These are phyloP conservation scores for Labeo calbasu DNA, from an alignment of 2,797 vertebrate genomes.

Conservation along the genomic window DNA sequence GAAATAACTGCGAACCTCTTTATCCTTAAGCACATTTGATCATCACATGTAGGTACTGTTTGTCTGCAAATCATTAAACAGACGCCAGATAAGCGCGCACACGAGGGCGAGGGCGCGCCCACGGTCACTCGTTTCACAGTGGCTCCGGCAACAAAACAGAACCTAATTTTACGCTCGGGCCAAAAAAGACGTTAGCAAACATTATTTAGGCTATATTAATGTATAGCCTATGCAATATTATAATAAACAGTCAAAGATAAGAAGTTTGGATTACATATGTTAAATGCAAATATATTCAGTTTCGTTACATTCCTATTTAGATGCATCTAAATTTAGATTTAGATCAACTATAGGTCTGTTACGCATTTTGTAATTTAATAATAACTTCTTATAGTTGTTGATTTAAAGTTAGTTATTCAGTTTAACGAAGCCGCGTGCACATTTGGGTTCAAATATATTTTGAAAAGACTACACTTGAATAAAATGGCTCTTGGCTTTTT, in stretches of 20 bases:
- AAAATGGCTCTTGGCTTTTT: background rate
- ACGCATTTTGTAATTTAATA: background rate
- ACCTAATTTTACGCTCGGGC: background rate
- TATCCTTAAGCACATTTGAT: slow-evolving; percentile 65
- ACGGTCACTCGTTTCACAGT: slow-evolving; percentile 46
- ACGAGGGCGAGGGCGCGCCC: slow-evolving; percentile 19
- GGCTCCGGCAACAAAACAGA: background rate
- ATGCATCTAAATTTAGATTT: background rate
- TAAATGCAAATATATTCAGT: background rate
- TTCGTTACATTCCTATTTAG: slow-evolving; percentile 3
- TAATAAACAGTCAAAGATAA: background rate
- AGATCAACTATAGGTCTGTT: background rate
- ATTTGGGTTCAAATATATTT: background rate
- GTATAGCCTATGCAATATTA: background rate
- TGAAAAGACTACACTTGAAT: background rate
- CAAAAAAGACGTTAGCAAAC: background rate
- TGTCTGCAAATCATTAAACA: slow-evolving; percentile 65
- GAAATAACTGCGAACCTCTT: slow-evolving; percentile 66
- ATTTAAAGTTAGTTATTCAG: background rate
- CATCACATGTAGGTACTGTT: slow-evolving; percentile 55
- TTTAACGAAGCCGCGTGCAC: background rate
- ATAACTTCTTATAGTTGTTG: background rate
- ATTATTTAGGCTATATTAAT: background rate
- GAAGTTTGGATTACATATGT: background rate
- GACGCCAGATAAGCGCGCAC: slow-evolving; percentile 74